Base-by-base conservation (phyloP, 2,797 vertebrate genomes). In the Helicolenus hilgendorfi region DNA sequence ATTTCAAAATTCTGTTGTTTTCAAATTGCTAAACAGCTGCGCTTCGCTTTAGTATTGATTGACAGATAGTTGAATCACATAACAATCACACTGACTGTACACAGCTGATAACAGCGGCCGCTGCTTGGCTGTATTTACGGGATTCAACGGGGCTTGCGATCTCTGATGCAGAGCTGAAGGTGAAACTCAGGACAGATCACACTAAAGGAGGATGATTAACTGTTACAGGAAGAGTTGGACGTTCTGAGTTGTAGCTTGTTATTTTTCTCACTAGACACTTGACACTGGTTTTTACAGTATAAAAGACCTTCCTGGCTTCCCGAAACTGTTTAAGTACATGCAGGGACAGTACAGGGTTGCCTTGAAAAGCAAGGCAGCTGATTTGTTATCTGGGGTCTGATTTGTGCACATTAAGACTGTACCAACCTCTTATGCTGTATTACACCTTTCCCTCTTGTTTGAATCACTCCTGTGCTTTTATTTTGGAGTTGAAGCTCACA, bases 141-240 rank as follows among this genome's bases (percentile, higher is more conserved):
- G 79, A 76, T 67, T 77, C 38, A 56, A 36, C 53, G 24, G 63
- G 27, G 49, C 62, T 33, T 69, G 3, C 49, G 75, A 71, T 84
- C 27, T 14, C 49, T 2, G 4, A 20, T 3, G 55, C 20, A 22
- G 49, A 64, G 60, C 41, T 60, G 27, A 76, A 81, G 73, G 76
- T 84, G 70, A 88, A 71, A 75, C 18, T 79, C 15, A 62, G 74
- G 77, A 89, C 13, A 14, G 35, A 83, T 85, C 72, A 58, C 70
- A 74, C 36, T 60, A 20, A 49, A 49, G 15, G 13, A 81, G 67
- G 60, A 56, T 83, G 80, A 89, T 79, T 78, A 70, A 83, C 24
- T 79, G 75, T 71, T 68, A 86, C 73, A 76, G 88, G 82, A 91
- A 88, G 77, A 59, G 72, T 71, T 63, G 60, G 77, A 91, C 65